Base-by-base conservation (phyloP, 2,888 invertebrate genomes). In the Laothoe populi region DNA sequence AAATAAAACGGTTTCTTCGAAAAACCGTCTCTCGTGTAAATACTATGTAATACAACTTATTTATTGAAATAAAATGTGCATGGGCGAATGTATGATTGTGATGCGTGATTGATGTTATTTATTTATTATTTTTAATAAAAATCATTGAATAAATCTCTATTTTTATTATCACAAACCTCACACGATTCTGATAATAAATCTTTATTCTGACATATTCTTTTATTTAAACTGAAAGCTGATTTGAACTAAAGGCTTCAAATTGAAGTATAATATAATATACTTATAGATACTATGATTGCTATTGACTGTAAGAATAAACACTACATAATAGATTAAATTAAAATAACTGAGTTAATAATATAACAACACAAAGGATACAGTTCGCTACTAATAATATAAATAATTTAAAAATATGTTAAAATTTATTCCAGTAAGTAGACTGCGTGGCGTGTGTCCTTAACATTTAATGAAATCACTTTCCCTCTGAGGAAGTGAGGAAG, bases 1-100 rank as follows among this genome's bases (percentile, higher is more conserved):
- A 91, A 92, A 92, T 53, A 53, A 79, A 81, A 81, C 75, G 80
- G 86, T 86, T 88, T 87, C 80, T 38, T 66, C 45, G 46, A 64
- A 81, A 81, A 86, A 86, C 86, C 84, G 78, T 75, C 66, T 67
- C 70, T 79, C 78, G 81, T 92, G 92, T 92, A 92, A 91, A 92
- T 92, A 91, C 87, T 88, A 90, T 89, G 88, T 87, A 85, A 78
- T 79, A 79, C 79, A 77, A 88, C 81, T 87, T 91, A 90, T 90
- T 91, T 90, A 88, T 88, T 89, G 74, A 77, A 84, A 81, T 81
- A 72, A 72, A 77, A 73, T 81, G 79, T 71, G 82, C 69, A 72
- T 79, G 88, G 69, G 79, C 69, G 81, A 73, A 64, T 66, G 84
- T 81, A 83, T 86, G 87, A 84, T 73, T 87, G 90, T 84, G 86